Evolutionary conservation across 2,797 vertebrate species (phyloP).

Genomic region (Arnoldichthys spilopterus): DNA sequence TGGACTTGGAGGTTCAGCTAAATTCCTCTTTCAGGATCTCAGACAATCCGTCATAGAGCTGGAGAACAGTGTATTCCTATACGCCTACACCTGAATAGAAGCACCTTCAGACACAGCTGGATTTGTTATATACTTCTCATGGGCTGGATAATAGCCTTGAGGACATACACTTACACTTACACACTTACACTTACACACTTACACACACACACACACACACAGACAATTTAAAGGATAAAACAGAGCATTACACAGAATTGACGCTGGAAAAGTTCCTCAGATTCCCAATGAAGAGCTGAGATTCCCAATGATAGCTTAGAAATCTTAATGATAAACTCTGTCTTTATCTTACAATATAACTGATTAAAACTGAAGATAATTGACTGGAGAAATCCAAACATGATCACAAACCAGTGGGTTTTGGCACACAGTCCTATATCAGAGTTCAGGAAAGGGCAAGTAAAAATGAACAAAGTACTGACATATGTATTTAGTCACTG

Average conservation of each 20-base stretch:
- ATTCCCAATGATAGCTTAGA: too few species aligned
- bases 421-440: too few species aligned
- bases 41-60: constrained; percentile 44
- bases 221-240: background rate
- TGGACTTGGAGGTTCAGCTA: constrained; percentile 51
- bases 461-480: too few species aligned
- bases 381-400: too few species aligned
- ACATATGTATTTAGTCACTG: too few species aligned
- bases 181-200: background rate
- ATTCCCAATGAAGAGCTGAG: background rate
- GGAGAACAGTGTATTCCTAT: constrained; percentile 32
- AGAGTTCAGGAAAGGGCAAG: too few species aligned
- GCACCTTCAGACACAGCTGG: constrained; percentile 1
- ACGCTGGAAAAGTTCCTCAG: background rate
- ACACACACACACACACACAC: background rate
- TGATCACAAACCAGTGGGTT: too few species aligned
- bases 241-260: background rate
- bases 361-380: too few species aligned
- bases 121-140: constrained; percentile 21
- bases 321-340: too few species aligned
- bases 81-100: constrained; percentile 30
- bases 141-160: background rate
- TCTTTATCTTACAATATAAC: too few species aligned
- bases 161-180: background rate
- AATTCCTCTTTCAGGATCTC: constrained; percentile 41